Base-by-base conservation (phyloP, 2,113 vertebrate species). In the Anolis carolinensis region DNA sequence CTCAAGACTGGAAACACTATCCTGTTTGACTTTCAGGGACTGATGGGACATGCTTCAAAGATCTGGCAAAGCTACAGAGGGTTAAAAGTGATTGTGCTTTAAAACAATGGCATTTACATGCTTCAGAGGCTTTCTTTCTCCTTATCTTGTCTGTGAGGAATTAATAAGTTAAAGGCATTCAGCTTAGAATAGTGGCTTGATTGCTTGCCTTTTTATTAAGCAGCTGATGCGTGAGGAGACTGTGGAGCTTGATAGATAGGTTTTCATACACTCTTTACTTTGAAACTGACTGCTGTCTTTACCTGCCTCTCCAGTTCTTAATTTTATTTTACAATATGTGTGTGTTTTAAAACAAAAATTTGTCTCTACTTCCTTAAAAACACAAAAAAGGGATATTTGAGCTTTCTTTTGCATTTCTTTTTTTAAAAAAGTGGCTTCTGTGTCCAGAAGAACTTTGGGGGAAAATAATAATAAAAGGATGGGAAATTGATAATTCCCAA, bases 21-120 rank as follows among this genome's bases (percentile, higher is more conserved):
- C 85, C 36, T 65, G 2, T 65, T 86, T 88, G 88, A 68, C 76
- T 62, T 89, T 93, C 34, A 88, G 86, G 68, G 86, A 79, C 13
- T 92, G 88, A 63, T 59, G 81, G 71, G 50, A 81, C 62, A 36
- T 3, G 2, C 48, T 93, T 92, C 90, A 71, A 67, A 82, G 0
- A 16, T 74, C 85, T 84, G 77, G 75, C 82, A 67, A 36, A 73
- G 79, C 89, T 81, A 68, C 55, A 81, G 85, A 88, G 95, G 92
- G 91, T 94, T 86, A 92, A 93, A 91, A 70, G 71, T 84, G 86
- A 84, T 91, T 84, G 83, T 44, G 83, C 89, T 92, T 94, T 87
- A 87, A 94, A 94, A 94, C 93, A 94, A 90, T 90, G 88, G 89
- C 85, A 94, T 96, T 95, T 92, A 90, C 91, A 95, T 95, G 94